A percentile compares a stretch with the other conserved stretches of the same genome.
Evolutionary conservation across 2,888 invertebrate genomes (phyloP).

Genomic region (Phania funesta): DNA sequence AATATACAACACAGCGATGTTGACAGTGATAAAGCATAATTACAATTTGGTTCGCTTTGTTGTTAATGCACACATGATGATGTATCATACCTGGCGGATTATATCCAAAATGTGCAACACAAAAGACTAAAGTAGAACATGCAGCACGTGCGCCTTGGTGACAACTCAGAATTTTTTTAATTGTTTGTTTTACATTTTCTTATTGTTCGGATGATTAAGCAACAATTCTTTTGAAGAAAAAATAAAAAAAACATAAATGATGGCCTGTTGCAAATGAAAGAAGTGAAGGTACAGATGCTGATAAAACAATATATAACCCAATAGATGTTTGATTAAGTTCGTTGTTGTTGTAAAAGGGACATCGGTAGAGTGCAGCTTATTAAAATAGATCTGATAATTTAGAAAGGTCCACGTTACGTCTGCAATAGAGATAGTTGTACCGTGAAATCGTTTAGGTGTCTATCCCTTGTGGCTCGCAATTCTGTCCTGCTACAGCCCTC

Average conservation of each 20-base stretch:
- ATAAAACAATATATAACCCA: neutral
- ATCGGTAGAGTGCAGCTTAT: no score
- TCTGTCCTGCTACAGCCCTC: no score
- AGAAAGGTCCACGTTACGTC: no score
- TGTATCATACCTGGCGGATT: constrained; percentile 48
- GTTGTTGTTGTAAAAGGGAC: no score
- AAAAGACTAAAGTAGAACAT: constrained; percentile 19
- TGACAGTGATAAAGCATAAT: constrained; percentile 65
- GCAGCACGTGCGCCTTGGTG: constrained; percentile 46
- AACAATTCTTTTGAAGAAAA: neutral
- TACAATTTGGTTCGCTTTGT: constrained; percentile 36
- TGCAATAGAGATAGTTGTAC: no score
- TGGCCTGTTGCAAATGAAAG: neutral
- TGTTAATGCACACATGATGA: constrained; percentile 15
- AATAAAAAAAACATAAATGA: neutral
- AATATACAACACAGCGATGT: constrained; percentile 41
- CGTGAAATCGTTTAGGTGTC: no score
- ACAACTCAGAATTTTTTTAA: constrained; percentile 25
- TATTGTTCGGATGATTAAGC: constrained; percentile 19
- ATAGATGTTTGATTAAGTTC: neutral
- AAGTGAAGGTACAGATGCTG: neutral
- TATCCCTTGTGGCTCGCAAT: no score
- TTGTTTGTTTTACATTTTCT: constrained; percentile 13
- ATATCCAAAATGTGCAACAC: constrained; percentile 11
- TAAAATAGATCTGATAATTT: no score